Base-by-base conservation (phyloP, 2,888 invertebrate species). In the Nycteola revayana region DNA sequence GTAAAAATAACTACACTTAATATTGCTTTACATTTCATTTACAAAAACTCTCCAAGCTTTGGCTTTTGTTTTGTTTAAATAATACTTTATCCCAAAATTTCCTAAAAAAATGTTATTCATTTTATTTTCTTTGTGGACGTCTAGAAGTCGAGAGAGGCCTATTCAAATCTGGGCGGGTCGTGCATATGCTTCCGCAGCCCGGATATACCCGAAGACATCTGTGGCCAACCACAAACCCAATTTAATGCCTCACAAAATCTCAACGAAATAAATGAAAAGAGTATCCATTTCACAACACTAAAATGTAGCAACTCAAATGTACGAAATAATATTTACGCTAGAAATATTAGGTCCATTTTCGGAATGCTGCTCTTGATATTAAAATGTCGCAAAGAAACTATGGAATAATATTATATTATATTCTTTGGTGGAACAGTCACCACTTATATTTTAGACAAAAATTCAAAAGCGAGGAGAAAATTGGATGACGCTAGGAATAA, bases 221-320 rank as follows among this genome's bases (percentile, higher is more conserved):
- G 81, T 69, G 75, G 67, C 68, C 72, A 67, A 51, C 76, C 72
- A 67, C 69, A 71, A 72, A 80, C 71, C 76, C 75, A 82, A 83
- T 83, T 80, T 80, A 74, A 82, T 81, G 78, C 78, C 66, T 74
- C 78, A 73, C 71, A 59, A 75, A 80, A 75, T 75, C 73, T 73
- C 71, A 66, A 77, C 75, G 70, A 73, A 77, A 75, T 76, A 79
- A 75, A 78, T 75, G 66, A 31, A 60, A 68, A 71, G 60, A 66
- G 58, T 68, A 66, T 71, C 52, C 38, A 38, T 36, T 26, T 35
- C 28, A 40, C 37, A 54, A 47, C 42, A 40, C 38, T 48, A 32
- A 51, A 51, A 51, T 41, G 39, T 50, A 51, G 42, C 40, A 37
- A 36, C 32, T 36, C 36, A 53, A 56, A 42, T 32, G 30, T 33